phyloP scores from a whole-genome alignment of 1,140 invertebrate species.

The Cyclargus thomasi region DNA sequence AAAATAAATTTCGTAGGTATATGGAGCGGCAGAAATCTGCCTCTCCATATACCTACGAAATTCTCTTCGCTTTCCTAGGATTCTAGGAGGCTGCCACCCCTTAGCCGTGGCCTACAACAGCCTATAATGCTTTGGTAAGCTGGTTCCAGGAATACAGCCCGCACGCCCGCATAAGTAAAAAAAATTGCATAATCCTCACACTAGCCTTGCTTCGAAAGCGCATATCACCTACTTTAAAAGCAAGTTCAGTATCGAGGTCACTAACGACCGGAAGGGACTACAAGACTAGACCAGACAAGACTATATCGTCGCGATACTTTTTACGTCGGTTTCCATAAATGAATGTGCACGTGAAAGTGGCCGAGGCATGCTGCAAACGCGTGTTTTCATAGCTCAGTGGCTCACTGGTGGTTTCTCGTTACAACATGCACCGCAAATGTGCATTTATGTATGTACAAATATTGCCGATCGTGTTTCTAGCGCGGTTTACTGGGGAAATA shows the following conservation, averaged over 20 bases:
- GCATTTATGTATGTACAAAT: constrained; percentile 15
- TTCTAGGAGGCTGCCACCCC: too few species aligned
- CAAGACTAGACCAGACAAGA: neutral
- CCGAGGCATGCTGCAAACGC: constrained; percentile 49
- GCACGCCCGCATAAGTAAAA: too few species aligned
- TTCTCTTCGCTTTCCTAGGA: too few species aligned
- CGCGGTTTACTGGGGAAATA: neutral
- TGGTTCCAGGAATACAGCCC: too few species aligned
- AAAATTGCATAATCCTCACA: too few species aligned
- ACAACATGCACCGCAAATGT: constrained; percentile 25
- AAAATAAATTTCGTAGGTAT: too few species aligned
- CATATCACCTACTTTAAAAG: neutral
- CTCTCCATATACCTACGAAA: too few species aligned
- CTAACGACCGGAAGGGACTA: constrained; percentile 4
- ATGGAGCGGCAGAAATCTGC: too few species aligned
- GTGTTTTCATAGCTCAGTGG: constrained; percentile 65
- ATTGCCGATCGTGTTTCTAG: constrained; percentile 7
- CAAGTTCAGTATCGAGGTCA: neutral
- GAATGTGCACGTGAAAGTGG: constrained; percentile 49
- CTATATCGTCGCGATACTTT: constrained; percentile 19
- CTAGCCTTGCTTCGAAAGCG: neutral
- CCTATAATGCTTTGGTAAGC: too few species aligned
- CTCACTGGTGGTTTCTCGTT: constrained; percentile 46
- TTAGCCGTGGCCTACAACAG: too few species aligned
- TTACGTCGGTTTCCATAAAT: constrained; percentile 22